Percentiles rank a stretch among this genome's conserved stretches.
These are phyloP conservation scores for Axea sp. DNA, from an alignment of 2,888 invertebrate species.

Conservation along the genomic window DNA sequence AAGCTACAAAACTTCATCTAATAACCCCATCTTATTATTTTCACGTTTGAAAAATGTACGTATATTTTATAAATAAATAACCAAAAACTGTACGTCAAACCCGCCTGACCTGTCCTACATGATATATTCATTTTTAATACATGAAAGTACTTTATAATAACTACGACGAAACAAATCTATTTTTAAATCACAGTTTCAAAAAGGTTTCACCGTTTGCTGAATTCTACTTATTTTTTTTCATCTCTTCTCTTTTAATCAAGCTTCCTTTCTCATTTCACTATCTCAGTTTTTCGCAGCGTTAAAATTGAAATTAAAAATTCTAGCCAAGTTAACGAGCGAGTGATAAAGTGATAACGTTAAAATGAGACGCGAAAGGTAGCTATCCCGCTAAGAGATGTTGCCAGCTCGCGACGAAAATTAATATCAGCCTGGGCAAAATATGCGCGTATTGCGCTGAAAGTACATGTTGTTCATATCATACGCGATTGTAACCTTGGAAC, in stretches of 20 bases:
- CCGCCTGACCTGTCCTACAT: too few species aligned
- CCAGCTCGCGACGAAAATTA: conserved; percentile 69
- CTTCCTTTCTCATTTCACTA: conserved; percentile 44
- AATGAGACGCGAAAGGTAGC: conserved; percentile 66
- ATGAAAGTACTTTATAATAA: conserved; percentile 18
- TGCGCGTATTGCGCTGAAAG: too few species aligned
- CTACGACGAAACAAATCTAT: conserved; percentile 31
- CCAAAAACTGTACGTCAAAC: too few species aligned
- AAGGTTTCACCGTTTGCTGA: conserved; percentile 25
- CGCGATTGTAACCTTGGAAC: conserved; percentile 28
- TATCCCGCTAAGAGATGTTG: conserved; percentile 62
- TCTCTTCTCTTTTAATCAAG: conserved; percentile 44
- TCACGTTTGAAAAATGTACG: not conserved
- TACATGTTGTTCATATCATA: too few species aligned
- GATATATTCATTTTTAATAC: conserved; percentile 22
- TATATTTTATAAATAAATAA: conserved; percentile 1
- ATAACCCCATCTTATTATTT: conserved; percentile 1
- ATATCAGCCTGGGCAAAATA: conserved; percentile 67
- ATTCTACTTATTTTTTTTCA: conserved; percentile 34
- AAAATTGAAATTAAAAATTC: conserved; percentile 73
- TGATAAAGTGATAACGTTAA: conserved; percentile 70
- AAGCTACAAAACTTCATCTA: too few species aligned
- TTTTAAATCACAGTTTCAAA: conserved; percentile 39
- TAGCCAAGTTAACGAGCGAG: conserved; percentile 70
- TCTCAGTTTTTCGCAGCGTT: conserved; percentile 60